Evolutionary conservation across 2,113 vertebrate genomes (phyloP).

Genomic region (Phylloscopus trochilus): DNA sequence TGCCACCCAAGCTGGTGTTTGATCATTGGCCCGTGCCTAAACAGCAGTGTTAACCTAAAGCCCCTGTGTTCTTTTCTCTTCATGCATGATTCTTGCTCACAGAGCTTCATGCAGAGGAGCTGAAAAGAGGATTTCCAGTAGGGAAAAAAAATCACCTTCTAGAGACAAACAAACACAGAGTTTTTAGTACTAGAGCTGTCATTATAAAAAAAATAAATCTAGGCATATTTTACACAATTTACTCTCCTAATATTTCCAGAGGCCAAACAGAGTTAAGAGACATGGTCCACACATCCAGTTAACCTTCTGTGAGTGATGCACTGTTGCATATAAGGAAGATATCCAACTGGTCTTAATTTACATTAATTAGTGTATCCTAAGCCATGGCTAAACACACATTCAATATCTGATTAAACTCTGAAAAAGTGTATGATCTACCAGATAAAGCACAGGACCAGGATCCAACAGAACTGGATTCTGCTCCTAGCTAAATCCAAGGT

Average conservation of each 20-base stretch:
- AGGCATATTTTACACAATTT: constrained; percentile 17
- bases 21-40: background rate
- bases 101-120: background rate
- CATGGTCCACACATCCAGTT: background rate
- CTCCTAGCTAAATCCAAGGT: background rate
- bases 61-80: constrained; percentile 8
- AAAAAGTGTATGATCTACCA: background rate
- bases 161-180: background rate
- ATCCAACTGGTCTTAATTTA: background rate
- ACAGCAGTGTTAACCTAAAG: background rate
- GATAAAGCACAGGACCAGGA: background rate
- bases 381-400: background rate
- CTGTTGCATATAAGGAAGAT: background rate
- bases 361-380: background rate
- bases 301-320: constrained; percentile 23
- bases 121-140: constrained; percentile 17
- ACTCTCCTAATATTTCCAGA: background rate
- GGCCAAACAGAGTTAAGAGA: background rate
- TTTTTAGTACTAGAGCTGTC: background rate
- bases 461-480: background rate
- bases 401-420: background rate
- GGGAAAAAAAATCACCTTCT: background rate
- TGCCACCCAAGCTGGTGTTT: background rate
- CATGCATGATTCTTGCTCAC: constrained; percentile 14
- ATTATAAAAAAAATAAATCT: background rate